phyloP scores from a whole-genome alignment of 2,888 invertebrate species.

The Nemapogon koenigi region DNA sequence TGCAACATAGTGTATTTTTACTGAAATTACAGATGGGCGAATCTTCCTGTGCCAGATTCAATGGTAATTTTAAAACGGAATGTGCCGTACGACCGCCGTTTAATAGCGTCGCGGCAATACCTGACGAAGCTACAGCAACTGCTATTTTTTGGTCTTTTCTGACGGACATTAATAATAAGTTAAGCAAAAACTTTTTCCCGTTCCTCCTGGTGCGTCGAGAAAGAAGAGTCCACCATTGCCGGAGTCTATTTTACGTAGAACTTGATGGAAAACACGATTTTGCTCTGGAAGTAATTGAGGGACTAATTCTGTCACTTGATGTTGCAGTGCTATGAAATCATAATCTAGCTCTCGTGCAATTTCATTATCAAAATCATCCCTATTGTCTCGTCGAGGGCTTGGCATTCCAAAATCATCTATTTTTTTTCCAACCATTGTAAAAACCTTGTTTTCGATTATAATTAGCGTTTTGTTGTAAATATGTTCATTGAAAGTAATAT shows the following conservation, averaged over 20 bases:
- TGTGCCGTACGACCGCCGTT: slow-evolving; percentile 15
- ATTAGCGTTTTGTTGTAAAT: slow-evolving; percentile 20
- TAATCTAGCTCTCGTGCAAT: slow-evolving; percentile 20
- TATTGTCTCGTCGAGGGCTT: slow-evolving; percentile 20
- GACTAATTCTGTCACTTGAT: slow-evolving; percentile 15
- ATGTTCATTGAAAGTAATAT: slow-evolving; percentile 20
- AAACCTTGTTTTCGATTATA: slow-evolving; percentile 18
- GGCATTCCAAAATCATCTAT: slow-evolving; percentile 20
- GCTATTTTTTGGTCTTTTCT: background rate
- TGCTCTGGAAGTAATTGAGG: slow-evolving; percentile 11
- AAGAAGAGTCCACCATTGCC: slow-evolving; percentile 17
- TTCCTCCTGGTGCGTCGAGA: slow-evolving; percentile 9
- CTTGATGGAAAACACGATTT: slow-evolving; percentile 16
- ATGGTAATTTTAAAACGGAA: slow-evolving; percentile 15
- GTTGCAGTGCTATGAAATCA: slow-evolving; percentile 19
- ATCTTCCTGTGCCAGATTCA: slow-evolving; percentile 12
- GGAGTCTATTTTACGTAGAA: slow-evolving; percentile 16
- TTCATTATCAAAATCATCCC: slow-evolving; percentile 21
- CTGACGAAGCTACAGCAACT: slow-evolving; percentile 13
- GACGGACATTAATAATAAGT: slow-evolving; percentile 20
- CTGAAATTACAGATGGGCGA: slow-evolving; percentile 14
- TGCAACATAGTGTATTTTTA: too few relatives aligned
- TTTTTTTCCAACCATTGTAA: slow-evolving; percentile 19
- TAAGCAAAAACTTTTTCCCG: slow-evolving; percentile 19
- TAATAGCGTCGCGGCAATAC: slow-evolving; percentile 14